A percentile compares a stretch with the other conserved stretches of the same genome.
Conservation (phyloP, 1,140 invertebrate species). For the Homalodisca vitripennis region DNA sequence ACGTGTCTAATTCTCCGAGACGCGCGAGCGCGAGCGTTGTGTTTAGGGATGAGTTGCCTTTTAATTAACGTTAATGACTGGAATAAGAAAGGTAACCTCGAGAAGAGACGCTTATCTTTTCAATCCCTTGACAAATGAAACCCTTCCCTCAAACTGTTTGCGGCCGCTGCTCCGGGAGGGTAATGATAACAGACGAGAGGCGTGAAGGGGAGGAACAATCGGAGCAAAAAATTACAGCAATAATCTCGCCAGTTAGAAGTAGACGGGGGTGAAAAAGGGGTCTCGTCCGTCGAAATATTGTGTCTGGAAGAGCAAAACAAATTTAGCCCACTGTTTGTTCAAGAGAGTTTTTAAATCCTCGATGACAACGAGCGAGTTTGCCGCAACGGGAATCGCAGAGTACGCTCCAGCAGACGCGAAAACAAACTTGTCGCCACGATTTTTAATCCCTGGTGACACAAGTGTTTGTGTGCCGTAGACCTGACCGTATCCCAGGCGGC, state of each 20-base stretch:
- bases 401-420: neutral
- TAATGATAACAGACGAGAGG: neutral
- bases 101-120: neutral
- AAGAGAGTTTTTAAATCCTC: neutral
- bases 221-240: conserved; percentile 12
- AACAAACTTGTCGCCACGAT: neutral
- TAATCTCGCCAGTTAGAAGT: neutral
- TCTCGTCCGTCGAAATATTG: neutral
- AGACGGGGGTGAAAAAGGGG: neutral
- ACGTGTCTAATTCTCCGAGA: too few species aligned
- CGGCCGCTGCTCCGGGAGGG: neutral
- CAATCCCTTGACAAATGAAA: neutral
- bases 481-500: neutral
- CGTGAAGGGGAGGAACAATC: conserved; percentile 7
- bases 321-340: neutral
- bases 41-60: neutral
- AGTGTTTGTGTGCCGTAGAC: neutral
- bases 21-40: neutral
- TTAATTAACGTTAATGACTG: conserved; percentile 20
- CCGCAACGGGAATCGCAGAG: neutral
- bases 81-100: neutral
- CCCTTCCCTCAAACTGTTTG: neutral
- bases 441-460: neutral
- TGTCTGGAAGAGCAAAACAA: neutral
- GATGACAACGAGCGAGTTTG: neutral